Conservation (phyloP, 2,888 invertebrate genomes). For the Melanargia galathea region DNA sequence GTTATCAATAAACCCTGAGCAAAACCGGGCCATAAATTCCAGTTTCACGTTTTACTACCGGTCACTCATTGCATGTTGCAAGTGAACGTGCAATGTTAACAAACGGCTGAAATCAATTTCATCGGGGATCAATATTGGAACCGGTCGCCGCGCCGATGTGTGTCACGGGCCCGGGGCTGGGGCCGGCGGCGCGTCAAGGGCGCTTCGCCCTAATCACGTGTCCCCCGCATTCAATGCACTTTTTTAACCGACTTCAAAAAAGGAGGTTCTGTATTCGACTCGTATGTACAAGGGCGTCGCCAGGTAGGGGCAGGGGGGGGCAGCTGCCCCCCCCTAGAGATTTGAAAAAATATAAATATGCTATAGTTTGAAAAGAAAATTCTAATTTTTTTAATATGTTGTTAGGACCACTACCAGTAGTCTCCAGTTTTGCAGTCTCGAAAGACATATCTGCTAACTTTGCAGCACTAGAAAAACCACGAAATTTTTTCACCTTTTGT, state of each 20-base stretch:
- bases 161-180: conserved; percentile 37
- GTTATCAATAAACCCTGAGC: neutral
- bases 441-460: too few species aligned
- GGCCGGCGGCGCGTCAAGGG: conserved; percentile 35
- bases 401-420: too few species aligned
- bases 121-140: conserved; percentile 36
- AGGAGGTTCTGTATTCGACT: too few species aligned
- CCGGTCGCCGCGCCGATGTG: conserved; percentile 28
- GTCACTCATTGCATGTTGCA: conserved; percentile 22
- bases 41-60: conserved; percentile 34
- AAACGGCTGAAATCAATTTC: conserved; percentile 32
- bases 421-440: too few species aligned
- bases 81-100: conserved; percentile 21
- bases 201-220: conserved; percentile 31
- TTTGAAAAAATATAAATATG: too few species aligned
- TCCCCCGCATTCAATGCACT: conserved; percentile 15
- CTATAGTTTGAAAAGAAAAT: too few species aligned
- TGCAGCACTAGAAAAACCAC: too few species aligned
- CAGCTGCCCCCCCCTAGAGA: too few species aligned
- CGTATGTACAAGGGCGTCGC: too few species aligned
- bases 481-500: too few species aligned
- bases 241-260: neutral
- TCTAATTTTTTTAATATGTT: too few species aligned
- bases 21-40: conserved; percentile 17
- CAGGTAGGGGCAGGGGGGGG: too few species aligned